Evolutionary conservation across 1,140 invertebrate genomes (phyloP), one percentile per base, ranked within the genome.

Genomic region (Leptinotarsa texana): DNA sequence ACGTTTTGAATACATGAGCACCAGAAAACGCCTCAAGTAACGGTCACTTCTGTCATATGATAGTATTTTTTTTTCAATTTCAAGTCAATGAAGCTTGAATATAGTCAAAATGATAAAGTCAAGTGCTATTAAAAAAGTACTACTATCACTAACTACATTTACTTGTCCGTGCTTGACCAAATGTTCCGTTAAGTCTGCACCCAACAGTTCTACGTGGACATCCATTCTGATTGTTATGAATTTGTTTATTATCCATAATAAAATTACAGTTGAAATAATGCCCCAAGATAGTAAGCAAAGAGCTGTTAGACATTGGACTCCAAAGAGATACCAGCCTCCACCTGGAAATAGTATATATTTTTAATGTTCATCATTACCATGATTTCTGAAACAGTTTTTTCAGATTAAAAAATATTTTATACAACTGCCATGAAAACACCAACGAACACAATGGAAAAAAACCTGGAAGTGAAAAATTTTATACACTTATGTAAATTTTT

Each of bases 171-270:
- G 89, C 78, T 86, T 85, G 70, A 97, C 92, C 66, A 90, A 89
- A 85, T 97, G 96, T 83, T 97, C 95, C 1, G 93, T 92, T 17
- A 96, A 87, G 88, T 97, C 95, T 15, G 95, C 95, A 3, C 95
- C 95, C 1, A 96, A 83, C 21, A 96, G 86, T 84, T 97, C 95
- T 70, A 95, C 93, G 74, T 94, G 90, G 2, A 91, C 89, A 67
- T 91, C 89, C 93, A 97, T 95, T 48, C 95, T 88, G 70, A 97
- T 94, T 8, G 92, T 92, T 79, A 95, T 87, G 4, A 96, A 87
- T 82, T 90, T 91, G 82, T 96, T 91, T 13, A 96, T 91, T 24
- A 91, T 85, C 89, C 91, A 95, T 42, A 96, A 86, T 13, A 96
- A 82, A 24, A 90, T 74, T 77, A 92, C 88, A 0, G 94, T 94